Conservation (phyloP, 64 coral and sea anemone species). For the Pocillopora damicornis region DNA sequence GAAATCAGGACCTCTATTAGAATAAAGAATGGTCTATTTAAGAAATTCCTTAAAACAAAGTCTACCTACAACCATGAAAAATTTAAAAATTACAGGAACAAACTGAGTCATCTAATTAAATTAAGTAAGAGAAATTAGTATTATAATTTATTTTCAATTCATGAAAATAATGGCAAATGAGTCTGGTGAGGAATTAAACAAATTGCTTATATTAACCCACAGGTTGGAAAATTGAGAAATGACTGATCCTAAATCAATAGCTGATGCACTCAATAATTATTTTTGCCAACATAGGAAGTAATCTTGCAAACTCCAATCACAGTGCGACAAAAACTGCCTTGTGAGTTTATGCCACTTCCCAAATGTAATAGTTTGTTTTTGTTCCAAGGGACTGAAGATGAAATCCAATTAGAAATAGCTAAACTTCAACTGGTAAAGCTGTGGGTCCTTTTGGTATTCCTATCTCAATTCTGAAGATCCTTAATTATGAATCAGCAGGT, state of each 20-base stretch:
- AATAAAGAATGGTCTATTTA: neutral
- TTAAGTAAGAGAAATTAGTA: neutral
- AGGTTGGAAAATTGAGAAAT: conserved; percentile 25
- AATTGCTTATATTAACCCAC: neutral
- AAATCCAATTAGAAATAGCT: conserved; percentile 32
- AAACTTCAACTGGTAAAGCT: conserved; percentile 5
- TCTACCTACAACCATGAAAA: neutral
- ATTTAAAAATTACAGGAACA: too few species aligned
- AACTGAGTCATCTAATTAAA: conserved; percentile 5
- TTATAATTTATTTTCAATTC: neutral
- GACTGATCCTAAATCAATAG: conserved; percentile 44
- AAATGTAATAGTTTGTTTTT: conserved; percentile 36
- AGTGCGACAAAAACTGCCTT: conserved; percentile 21
- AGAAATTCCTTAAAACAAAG: too few species aligned
- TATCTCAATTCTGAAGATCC: too few species aligned
- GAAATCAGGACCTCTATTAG: neutral
- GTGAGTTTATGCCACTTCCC: conserved; percentile 20
- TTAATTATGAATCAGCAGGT: neutral
- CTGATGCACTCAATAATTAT: conserved; percentile 44
- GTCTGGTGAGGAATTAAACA: neutral
- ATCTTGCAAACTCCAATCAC: conserved; percentile 15
- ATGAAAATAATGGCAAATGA: neutral
- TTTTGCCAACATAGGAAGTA: conserved; percentile 46
- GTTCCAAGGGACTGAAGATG: conserved; percentile 21
- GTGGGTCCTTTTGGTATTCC: too few species aligned